Conservation (phyloP, 2,113 vertebrate genomes). For the Odobenus rosmarus region DNA sequence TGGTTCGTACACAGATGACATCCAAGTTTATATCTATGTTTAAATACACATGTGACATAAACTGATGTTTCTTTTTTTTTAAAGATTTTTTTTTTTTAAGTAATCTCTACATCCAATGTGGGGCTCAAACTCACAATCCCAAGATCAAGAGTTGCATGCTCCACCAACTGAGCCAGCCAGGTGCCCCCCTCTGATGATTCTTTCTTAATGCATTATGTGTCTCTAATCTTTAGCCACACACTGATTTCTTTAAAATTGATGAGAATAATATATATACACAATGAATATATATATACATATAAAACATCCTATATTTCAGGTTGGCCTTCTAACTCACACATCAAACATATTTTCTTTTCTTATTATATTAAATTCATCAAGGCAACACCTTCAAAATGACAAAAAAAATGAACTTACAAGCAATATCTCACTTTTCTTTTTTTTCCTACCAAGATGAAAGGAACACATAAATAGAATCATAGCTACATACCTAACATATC, state of each 20-base stretch:
- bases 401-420: neutral
- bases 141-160: neutral
- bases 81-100: neutral
- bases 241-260: constrained; percentile 24
- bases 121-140: neutral
- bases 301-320: neutral
- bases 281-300: neutral
- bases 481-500: neutral
- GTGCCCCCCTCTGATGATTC: neutral
- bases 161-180: neutral
- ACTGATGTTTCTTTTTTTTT: neutral
- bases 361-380: constrained; percentile 39
- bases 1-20: neutral
- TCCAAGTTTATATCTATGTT: neutral
- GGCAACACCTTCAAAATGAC: neutral
- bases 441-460: neutral
- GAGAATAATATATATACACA: neutral
- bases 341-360: constrained; percentile 5
- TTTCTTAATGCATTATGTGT: neutral
- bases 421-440: neutral
- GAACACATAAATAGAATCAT: neutral
- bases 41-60: neutral
- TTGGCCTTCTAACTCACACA: neutral
- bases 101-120: neutral
- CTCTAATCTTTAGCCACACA: neutral